Conservation (phyloP, 2,113 vertebrate species). For the Montifringilla adamsi region DNA sequence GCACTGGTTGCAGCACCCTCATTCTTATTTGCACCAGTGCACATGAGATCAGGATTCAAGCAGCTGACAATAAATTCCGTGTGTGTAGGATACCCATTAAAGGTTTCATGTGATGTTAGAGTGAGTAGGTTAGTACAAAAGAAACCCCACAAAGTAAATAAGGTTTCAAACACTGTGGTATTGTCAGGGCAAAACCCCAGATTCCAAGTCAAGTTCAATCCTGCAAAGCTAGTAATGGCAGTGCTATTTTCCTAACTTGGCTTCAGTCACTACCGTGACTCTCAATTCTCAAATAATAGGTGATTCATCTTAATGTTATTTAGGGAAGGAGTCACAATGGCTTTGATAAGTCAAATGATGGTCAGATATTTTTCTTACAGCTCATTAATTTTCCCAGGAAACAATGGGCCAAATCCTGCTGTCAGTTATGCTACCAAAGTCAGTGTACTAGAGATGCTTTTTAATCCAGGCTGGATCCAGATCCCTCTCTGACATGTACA, state of each 20-base stretch:
- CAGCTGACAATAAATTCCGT: not conserved
- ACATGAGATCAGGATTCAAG: not conserved
- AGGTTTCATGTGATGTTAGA: conserved; percentile 8
- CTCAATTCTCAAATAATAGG: conserved; percentile 48
- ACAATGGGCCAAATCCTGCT: conserved; percentile 46
- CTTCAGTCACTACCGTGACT: conserved; percentile 60
- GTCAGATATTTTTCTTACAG: conserved; percentile 64
- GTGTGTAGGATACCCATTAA: conserved; percentile 1
- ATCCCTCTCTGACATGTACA: not conserved
- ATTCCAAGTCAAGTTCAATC: conserved; percentile 70
- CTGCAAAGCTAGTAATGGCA: conserved; percentile 53
- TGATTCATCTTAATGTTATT: conserved; percentile 69
- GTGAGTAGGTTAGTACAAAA: conserved; percentile 46
- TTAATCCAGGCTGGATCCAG: not conserved
- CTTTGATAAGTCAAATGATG: conserved; percentile 68
- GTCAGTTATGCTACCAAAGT: not conserved
- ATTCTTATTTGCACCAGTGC: not conserved
- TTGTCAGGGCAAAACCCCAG: conserved; percentile 52
- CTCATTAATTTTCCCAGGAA: conserved; percentile 58
- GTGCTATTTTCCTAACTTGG: conserved; percentile 41
- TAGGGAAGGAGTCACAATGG: conserved; percentile 59
- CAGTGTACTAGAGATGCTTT: not conserved
- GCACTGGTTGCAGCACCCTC: not conserved
- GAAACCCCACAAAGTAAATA: conserved; percentile 63
- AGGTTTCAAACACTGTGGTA: conserved; percentile 42